Evolutionary conservation across 2,113 vertebrate genomes (phyloP), one percentile per base, ranked within the genome.

Genomic region (Henicopernis longicauda): DNA sequence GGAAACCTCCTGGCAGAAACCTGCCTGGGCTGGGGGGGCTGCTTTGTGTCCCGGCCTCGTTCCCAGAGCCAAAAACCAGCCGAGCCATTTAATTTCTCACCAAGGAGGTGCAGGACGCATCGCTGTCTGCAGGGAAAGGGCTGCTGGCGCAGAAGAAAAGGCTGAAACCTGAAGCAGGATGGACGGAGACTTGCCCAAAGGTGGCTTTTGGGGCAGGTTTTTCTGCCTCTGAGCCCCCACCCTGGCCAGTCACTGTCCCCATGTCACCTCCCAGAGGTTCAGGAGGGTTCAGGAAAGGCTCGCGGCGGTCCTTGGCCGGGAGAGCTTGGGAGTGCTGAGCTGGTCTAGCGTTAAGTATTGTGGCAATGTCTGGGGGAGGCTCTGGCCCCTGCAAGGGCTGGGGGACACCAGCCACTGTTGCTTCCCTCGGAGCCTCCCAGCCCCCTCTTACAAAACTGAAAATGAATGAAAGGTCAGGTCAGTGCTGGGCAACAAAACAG

Each of bases 11-110:
- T 0, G 6, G 31, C 38, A 50, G 52, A 77, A 38, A 18, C 22
- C 54, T 67, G 36, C 73, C 57, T 9, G 7, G 38, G 29, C 16
- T 0, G 0, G 20, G 5, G 16, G 29, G 2, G 10, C 61, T 81
- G 63, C 21, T 22, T 14, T 19, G 6, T 62, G 32, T 50, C 57
- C 47, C 7, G 3, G 57, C 3, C 32, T 34, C 8, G 0, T 31
- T 54, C 50, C 70, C 40, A 40, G 83, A 36, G 49, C 73, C 44
- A 18, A 34, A 74, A 59, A 4, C 14, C 16, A 14, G 3, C 57
- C 5, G 1, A 50, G 27, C 16, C 7, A 1, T 50, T 38, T 27
- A 14, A 26, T 26, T 58, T 45, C 19, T 45, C 44, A 3, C 19
- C 3, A 0, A 23, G 45, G 31, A 50, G n/a, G 11, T 16, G 29